Evolutionary conservation across 2,113 vertebrate genomes (phyloP), one percentile per base, ranked within the genome.

Genomic region (Salvelinus fontinalis): DNA sequence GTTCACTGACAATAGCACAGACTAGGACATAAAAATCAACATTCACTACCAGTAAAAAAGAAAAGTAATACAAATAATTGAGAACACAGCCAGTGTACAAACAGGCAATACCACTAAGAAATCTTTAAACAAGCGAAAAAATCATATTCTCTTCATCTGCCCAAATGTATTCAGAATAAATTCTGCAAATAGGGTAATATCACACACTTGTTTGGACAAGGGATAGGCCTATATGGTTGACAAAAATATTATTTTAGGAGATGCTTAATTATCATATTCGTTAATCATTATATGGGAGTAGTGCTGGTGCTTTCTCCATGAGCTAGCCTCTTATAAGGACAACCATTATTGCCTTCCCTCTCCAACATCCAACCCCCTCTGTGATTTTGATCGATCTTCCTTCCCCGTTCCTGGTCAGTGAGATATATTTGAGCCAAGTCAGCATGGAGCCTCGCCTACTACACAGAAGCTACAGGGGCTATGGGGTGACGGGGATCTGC

Each of bases 331-430:
- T 11, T 70, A 64, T 71, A 29, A 71, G 59, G 7, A 57, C 64
- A 67, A 27, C 49, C 76, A 71, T 73, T 78, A 20, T 67, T 72
- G 62, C 71, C 51, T 39, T 29, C 0, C 27, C 26, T 24, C 44
- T 24, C 39, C 44, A 24, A 44, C 70, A 39, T 18, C 59, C 62
- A 24, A 44, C 62, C 27, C 27, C 27, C 70, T 64, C 49, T 27
- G 75, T 71, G 39, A 78, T 54, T 24, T 34, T 68, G 64, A 78
- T 78, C 27, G 70, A 72, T 78, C 64, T 27, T 75, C 73, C 48
- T 59, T n/a, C 70, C 14, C 13, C 11, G 5, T 67, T 51, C 22
- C 27, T 24, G 20, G 76, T 54, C 60, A 72, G 70, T 20, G 31
- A 8, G 16, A 65, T 27, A 49, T 51, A 34, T 57, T 57, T 51